Evolutionary conservation across 2,888 invertebrate species (phyloP).

Genomic region (Cacoxenus indagator): DNA sequence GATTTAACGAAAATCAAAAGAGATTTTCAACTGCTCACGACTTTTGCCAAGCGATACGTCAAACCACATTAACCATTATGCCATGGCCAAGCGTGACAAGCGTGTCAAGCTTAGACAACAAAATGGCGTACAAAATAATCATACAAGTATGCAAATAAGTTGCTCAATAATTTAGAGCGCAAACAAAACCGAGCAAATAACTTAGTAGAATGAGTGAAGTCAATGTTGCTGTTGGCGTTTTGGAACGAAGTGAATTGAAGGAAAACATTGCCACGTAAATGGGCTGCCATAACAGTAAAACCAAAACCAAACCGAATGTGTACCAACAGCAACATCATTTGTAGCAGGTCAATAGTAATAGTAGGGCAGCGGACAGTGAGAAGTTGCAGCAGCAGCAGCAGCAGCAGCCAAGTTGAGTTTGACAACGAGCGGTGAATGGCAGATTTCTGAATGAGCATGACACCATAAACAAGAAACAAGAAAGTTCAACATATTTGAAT

Average conservation of each 20-base stretch:
- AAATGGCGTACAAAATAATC: neutral
- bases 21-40: neutral
- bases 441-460: neutral
- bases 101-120: neutral
- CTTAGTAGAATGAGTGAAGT: neutral
- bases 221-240: conserved; percentile 10
- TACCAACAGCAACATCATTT: conserved; percentile 26
- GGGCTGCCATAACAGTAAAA: conserved; percentile 3
- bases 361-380: neutral
- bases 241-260: conserved; percentile 43
- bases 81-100: neutral
- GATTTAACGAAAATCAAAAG: conserved; percentile 1
- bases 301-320: conserved; percentile 30
- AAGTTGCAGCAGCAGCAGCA: neutral
- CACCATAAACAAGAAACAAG: too few relatives aligned
- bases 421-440: neutral
- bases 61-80: conserved; percentile 19
- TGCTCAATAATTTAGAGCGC: too few relatives aligned
- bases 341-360: conserved; percentile 36
- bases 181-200: neutral
- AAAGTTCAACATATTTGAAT: too few relatives aligned
- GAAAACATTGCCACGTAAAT: conserved; percentile 41
- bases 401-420: conserved; percentile 21
- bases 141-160: neutral
- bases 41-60: conserved; percentile 19